Evolutionary conservation across 2,797 vertebrate genomes (phyloP), one percentile per base, ranked within the genome.

Genomic region (Tinamus major): DNA sequence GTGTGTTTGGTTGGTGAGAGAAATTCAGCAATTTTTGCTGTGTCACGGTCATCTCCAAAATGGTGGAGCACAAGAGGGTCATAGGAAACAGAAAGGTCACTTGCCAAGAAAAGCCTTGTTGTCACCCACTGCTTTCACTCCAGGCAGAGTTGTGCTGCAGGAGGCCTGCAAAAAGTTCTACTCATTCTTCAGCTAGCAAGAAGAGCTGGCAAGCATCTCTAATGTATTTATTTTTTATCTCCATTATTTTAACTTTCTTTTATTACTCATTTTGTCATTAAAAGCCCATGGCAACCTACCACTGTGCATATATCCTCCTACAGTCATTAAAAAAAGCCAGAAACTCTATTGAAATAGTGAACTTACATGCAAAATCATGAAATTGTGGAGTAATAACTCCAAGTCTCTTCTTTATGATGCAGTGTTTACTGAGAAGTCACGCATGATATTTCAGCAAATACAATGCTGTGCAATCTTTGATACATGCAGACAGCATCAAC

Each of bases 181-280:
- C 76, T 62, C 74, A 79, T 91, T 93, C 71, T 90, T 80, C 92
- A 82, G 53, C 86, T 86, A 71, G 64, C 68, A 91, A 68, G 79
- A 87, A 68, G 67, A 78, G 56, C 77, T 91, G 69, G 74, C 78
- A 84, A 53, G 42, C 56, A 63, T 93, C 81, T 71, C 53, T 77
- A 78, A 79, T 74, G 80, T 77, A 76, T 86, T 90, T 95, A 58
- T 77, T 78, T 91, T 79, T 85, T 77, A 46, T 93, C 29, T 89
- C 31, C 76, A 68, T 88, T 1, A 65, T 94, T 93, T 91, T 68
- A 87, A 79, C 88, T 74, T 71, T 85, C 87, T 96, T 93, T 95
- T 92, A 86, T 92, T 93, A 82, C 94, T 94, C 70, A 49, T 82
- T 95, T 96, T 93, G 33, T 80, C 85, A 77, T 95, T 95, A 90